A percentile compares a stretch with the other conserved stretches of the same genome.
Evolutionary conservation across 2,113 vertebrate species (phyloP).

Genomic region (Strigops habroptila): DNA sequence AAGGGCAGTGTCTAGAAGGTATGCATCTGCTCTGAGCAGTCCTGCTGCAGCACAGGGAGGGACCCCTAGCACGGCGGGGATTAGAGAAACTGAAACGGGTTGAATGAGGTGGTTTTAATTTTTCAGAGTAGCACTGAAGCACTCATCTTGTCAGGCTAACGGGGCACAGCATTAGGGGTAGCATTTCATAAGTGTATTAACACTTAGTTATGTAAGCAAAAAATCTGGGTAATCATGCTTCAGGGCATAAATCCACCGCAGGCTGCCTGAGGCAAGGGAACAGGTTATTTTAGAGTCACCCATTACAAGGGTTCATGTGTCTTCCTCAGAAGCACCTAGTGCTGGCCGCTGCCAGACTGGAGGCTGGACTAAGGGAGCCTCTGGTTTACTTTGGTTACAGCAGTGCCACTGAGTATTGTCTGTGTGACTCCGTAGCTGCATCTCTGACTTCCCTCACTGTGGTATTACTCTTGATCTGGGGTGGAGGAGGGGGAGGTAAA

Average conservation of each 20-base stretch:
- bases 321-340: neutral
- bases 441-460: neutral
- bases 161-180: conserved; percentile 32
- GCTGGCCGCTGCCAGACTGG: neutral
- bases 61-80: neutral
- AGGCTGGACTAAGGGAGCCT: neutral
- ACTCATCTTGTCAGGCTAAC: conserved; percentile 10
- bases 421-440: neutral
- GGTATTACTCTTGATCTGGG: neutral
- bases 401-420: neutral
- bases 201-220: conserved; percentile 51
- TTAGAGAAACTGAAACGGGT: neutral
- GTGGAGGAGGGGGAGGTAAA: neutral
- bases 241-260: conserved; percentile 38
- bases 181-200: conserved; percentile 66
- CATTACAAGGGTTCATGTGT: neutral
- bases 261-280: conserved; percentile 32
- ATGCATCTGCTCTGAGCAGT: neutral
- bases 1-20: conserved; percentile 99
- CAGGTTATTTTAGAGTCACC: neutral
- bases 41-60: neutral
- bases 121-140: conserved; percentile 24
- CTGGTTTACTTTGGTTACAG: neutral
- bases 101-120: neutral
- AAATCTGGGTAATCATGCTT: conserved; percentile 51